Evolutionary conservation across 2,888 invertebrate species (phyloP).

Genomic region (Drosophila hamatofila): DNA sequence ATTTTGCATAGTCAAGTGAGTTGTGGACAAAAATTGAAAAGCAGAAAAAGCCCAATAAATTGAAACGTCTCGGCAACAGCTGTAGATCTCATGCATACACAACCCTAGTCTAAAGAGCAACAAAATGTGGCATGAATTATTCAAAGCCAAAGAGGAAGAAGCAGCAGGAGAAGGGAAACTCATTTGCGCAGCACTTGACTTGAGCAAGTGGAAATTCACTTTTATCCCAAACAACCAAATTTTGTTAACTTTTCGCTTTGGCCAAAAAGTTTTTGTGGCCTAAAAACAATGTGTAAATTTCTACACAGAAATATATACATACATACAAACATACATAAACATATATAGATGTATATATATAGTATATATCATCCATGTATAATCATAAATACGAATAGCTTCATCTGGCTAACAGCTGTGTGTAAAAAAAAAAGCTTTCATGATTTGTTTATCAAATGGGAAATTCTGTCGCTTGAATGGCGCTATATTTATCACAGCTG

Average conservation of each 20-base stretch:
- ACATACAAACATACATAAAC: not conserved
- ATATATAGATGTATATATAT: constrained; percentile 27
- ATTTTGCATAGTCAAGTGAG: constrained; percentile 42
- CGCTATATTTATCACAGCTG: not conserved
- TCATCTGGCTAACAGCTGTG: constrained; percentile 51
- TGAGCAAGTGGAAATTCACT: constrained; percentile 27
- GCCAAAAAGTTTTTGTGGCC: constrained; percentile 15
- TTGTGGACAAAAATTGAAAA: constrained; percentile 15
- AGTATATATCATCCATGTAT: not conserved
- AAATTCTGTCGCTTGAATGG: not conserved
- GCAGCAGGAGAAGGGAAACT: constrained; percentile 32
- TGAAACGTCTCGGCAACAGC: constrained; percentile 2
- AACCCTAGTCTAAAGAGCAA: constrained; percentile 12
- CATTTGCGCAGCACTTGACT: constrained; percentile 57
- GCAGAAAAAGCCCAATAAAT: not conserved
- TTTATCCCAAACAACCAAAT: constrained; percentile 14
- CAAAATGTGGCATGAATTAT: constrained; percentile 60
- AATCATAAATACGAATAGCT: constrained; percentile 18
- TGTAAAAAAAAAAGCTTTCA: not conserved
- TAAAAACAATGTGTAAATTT: constrained; percentile 39
- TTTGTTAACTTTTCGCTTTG: constrained; percentile 16
- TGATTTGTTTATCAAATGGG: constrained; percentile 11
- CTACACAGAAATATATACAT: constrained; percentile 44
- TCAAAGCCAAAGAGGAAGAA: constrained; percentile 26
- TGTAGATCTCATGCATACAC: constrained; percentile 1